These are phyloP conservation scores for Archivesica marissinica DNA, from an alignment of 1,140 invertebrate species.

Conservation along the genomic window DNA sequence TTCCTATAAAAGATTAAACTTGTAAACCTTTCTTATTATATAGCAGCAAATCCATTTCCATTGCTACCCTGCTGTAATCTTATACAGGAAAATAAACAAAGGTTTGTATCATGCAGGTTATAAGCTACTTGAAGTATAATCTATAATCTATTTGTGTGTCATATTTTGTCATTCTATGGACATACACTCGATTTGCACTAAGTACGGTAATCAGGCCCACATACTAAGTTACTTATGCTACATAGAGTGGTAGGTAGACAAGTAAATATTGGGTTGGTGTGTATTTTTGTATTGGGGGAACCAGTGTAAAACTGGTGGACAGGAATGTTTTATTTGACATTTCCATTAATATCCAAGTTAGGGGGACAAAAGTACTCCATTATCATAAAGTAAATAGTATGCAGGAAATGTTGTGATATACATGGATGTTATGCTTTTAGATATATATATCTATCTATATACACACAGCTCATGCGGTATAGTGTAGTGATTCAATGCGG, in stretches of 20 bases:
- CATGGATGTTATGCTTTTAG: no score
- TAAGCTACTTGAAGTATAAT: no score
- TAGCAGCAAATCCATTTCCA: no score
- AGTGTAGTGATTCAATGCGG: background rate
- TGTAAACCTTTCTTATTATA: no score
- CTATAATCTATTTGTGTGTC: no score
- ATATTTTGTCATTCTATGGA: no score
- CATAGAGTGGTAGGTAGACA: background rate
- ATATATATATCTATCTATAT: slow-evolving; percentile 8
- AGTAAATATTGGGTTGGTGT: background rate
- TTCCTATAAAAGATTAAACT: no score
- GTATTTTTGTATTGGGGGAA: background rate
- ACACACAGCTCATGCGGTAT: background rate
- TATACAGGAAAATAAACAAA: no score
- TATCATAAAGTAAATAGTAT: background rate
- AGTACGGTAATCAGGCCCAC: slow-evolving; percentile 1
- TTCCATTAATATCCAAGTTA: slow-evolving; percentile 7
- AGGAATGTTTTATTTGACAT: background rate
- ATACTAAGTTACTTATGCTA: slow-evolving; percentile 1
- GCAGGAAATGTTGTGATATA: slow-evolving; percentile 19
- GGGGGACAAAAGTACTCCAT: background rate
- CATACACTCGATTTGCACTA: no score
- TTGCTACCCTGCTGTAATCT: no score
- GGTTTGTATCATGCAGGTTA: no score
- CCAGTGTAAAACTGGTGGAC: background rate